Conservation (phyloP, 2,797 vertebrate species). For the Melanogrammus aeglefinus region DNA sequence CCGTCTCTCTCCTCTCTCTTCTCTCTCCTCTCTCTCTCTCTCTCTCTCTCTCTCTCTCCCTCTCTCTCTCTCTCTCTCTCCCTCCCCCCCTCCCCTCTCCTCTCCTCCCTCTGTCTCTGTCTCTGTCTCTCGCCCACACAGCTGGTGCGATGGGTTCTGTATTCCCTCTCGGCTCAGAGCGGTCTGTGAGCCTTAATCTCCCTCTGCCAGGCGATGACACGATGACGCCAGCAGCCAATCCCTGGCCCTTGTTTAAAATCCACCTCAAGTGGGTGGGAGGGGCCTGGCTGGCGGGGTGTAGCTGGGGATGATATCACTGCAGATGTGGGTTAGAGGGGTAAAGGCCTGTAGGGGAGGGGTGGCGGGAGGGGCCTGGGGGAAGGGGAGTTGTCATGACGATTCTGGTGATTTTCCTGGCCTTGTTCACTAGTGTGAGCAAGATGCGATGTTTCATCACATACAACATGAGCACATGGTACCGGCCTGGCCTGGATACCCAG, state of each 20-base stretch:
- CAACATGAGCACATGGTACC: too few relatives aligned
- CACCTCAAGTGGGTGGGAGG: neutral
- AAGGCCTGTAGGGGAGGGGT: neutral
- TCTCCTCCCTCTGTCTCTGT: neutral
- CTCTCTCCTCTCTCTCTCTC: neutral
- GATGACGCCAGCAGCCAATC: neutral
- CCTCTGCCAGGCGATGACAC: neutral
- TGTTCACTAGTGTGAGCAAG: neutral
- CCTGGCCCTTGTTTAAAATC: neutral
- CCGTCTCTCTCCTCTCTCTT: too few relatives aligned
- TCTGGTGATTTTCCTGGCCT: neutral
- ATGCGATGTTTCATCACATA: too few relatives aligned
- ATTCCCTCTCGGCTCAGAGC: neutral
- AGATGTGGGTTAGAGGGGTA: neutral
- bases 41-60: neutral
- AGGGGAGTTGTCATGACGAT: neutral
- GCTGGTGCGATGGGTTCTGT: neutral
- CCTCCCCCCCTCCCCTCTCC: too few relatives aligned
- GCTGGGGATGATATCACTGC: neutral
- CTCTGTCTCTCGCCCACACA: neutral
- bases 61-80: neutral
- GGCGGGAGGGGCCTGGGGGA: neutral
- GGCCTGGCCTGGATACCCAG: neutral
- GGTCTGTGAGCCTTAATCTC: neutral
- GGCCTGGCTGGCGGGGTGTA: neutral